Percentiles rank a stretch among this genome's conserved stretches.
phyloP scores from a whole-genome alignment of 2,113 vertebrate species.

The Hemibagrus wyckioides region DNA sequence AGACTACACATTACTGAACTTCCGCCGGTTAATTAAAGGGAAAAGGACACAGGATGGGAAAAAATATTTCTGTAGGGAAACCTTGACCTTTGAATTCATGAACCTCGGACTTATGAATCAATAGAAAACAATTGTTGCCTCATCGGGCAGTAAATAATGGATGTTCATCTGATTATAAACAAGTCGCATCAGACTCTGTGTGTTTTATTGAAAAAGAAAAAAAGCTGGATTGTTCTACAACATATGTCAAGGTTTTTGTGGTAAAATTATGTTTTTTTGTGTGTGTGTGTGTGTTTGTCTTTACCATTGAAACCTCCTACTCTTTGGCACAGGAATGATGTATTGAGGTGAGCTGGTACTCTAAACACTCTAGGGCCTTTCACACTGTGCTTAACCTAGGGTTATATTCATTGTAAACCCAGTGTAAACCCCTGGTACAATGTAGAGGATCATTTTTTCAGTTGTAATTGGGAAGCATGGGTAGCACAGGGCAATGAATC shows the following conservation, averaged over 20 bases:
- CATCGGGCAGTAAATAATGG: not conserved
- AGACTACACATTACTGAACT: not conserved
- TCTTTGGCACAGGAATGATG: not conserved
- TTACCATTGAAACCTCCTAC: not conserved
- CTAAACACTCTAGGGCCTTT: not conserved
- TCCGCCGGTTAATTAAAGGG: too few species aligned
- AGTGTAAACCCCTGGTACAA: too few species aligned
- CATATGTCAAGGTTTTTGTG: not conserved
- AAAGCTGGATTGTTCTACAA: not conserved
- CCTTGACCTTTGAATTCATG: not conserved
- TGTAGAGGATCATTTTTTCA: too few species aligned
- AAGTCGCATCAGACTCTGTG: not conserved
- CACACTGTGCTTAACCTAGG: too few species aligned
- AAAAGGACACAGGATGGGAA: not conserved
- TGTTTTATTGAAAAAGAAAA: not conserved
- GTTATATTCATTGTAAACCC: too few species aligned
- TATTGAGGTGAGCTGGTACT: not conserved
- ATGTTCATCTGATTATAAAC: not conserved
- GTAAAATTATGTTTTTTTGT: not conserved
- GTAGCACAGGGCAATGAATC: too few species aligned
- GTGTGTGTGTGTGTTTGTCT: too few species aligned
- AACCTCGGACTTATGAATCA: not conserved
- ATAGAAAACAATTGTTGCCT: not conserved
- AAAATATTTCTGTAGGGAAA: not conserved
- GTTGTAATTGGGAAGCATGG: too few species aligned